Conservation (phyloP, 2,797 vertebrate species). For the Somateria mollissima region DNA sequence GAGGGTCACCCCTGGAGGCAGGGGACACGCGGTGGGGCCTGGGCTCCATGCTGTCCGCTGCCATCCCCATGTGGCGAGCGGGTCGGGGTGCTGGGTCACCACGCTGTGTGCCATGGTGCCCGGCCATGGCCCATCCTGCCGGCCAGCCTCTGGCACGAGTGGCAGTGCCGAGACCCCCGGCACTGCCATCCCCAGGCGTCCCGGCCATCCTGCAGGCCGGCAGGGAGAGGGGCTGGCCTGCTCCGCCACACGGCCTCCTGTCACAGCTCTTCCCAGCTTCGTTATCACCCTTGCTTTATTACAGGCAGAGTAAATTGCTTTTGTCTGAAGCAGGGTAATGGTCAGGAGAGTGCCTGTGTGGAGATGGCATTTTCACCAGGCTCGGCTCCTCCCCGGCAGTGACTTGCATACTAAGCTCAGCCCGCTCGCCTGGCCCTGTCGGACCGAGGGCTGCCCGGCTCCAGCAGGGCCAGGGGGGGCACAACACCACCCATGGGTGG, state of each 20-base stretch:
- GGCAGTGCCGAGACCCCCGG: rapidly evolving
- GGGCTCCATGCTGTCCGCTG: too few relatives aligned
- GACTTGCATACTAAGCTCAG: slow-evolving; percentile 59
- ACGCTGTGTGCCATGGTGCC: rapidly evolving
- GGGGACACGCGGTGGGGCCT: too few relatives aligned
- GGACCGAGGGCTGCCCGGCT: too few relatives aligned
- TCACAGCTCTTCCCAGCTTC: slow-evolving; percentile 7
- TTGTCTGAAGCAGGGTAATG: slow-evolving; percentile 65
- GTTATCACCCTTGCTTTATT: slow-evolving; percentile 50
- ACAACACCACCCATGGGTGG: too few relatives aligned
- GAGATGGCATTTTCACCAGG: slow-evolving; percentile 61
- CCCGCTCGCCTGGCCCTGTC: background rate
- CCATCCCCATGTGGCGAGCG: rapidly evolving
- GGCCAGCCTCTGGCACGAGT: background rate
- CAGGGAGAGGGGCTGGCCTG: background rate
- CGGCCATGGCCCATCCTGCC: rapidly evolving
- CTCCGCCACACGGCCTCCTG: background rate
- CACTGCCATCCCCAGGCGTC: background rate
- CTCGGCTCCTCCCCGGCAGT: slow-evolving; percentile 32
- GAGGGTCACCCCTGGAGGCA: too few relatives aligned
- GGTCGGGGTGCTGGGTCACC: rapidly evolving
- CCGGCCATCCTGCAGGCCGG: background rate
- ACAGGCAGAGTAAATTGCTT: slow-evolving; percentile 70
- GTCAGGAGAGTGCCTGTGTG: slow-evolving; percentile 39
- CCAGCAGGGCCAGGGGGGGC: too few relatives aligned